Conservation (phyloP, 2,797 vertebrate genomes). For the Siniperca scherzeri region DNA sequence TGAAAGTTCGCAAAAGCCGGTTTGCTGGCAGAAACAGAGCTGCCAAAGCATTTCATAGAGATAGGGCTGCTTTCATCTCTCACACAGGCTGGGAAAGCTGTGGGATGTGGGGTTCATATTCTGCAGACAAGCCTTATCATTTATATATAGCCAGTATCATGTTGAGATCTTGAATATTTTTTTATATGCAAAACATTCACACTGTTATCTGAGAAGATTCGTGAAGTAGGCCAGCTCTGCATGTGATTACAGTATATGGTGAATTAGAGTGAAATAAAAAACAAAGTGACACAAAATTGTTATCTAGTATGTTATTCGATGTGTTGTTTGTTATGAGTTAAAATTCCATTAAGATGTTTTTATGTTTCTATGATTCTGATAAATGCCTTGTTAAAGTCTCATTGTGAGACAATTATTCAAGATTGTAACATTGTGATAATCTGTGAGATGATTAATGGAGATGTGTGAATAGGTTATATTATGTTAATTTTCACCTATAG, state of each 20-base stretch:
- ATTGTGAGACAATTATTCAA: neutral
- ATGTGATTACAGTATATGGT: constrained; percentile 45
- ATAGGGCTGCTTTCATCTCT: constrained; percentile 84
- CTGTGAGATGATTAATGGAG: neutral
- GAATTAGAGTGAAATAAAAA: constrained; percentile 47
- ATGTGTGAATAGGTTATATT: neutral
- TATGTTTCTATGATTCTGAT: neutral
- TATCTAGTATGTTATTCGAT: neutral
- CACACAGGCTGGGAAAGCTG: constrained; percentile 80
- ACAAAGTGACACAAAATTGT: constrained; percentile 18
- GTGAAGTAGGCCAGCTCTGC: constrained; percentile 72
- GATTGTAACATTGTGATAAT: neutral
- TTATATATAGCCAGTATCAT: constrained; percentile 83
- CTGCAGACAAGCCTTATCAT: constrained; percentile 84
- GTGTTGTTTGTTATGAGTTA: neutral
- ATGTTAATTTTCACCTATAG: constrained; percentile 3
- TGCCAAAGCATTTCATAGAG: constrained; percentile 83
- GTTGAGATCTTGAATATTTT: constrained; percentile 76
- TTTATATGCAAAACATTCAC: constrained; percentile 79
- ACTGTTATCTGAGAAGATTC: constrained; percentile 68
- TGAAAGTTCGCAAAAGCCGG: constrained; percentile 82
- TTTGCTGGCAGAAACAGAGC: constrained; percentile 82
- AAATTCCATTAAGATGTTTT: neutral
- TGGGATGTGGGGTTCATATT: constrained; percentile 80
- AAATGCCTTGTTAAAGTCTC: neutral